Conservation (phyloP, 1,140 invertebrate species). For the Carcinoscorpius rotundicauda region DNA sequence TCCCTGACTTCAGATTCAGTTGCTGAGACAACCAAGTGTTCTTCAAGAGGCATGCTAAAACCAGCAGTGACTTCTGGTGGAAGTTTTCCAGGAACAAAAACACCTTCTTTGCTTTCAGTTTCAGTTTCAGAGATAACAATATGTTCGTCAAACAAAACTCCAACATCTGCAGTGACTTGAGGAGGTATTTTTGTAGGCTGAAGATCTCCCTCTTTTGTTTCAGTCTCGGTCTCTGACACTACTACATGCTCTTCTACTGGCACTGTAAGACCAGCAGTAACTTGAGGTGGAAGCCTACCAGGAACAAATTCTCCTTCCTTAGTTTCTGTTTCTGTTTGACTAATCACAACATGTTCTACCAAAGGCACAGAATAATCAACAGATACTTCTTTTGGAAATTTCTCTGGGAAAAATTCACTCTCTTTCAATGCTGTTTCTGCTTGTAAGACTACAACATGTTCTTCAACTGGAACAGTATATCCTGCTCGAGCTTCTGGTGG, state of each 20-base stretch:
- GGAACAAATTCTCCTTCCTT: slow-evolving; percentile 13
- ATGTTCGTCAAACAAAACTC: slow-evolving; percentile 14
- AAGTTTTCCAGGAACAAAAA: slow-evolving; percentile 16
- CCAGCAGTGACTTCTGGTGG: slow-evolving; percentile 13
- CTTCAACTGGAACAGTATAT: slow-evolving; percentile 9
- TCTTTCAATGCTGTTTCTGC: slow-evolving; percentile 20
- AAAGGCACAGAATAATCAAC: slow-evolving; percentile 6
- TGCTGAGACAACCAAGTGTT: slow-evolving; percentile 13
- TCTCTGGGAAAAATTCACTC: slow-evolving; percentile 16
- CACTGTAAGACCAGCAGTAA: slow-evolving; percentile 10
- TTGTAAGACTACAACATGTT: slow-evolving; percentile 19
- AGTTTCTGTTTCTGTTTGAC: slow-evolving; percentile 19
- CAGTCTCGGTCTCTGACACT: slow-evolving; percentile 11
- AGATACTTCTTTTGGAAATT: slow-evolving; percentile 4
- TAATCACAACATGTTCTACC: slow-evolving; percentile 18
- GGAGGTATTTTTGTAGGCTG: slow-evolving; percentile 14
- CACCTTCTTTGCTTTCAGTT: slow-evolving; percentile 10
- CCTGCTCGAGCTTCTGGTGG: slow-evolving; percentile 4
- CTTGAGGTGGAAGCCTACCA: slow-evolving; percentile 8
- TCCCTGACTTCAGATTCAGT: slow-evolving; percentile 15
- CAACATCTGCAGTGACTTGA: slow-evolving; percentile 11
- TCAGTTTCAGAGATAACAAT: slow-evolving; percentile 15
- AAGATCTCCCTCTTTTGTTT: slow-evolving; percentile 20
- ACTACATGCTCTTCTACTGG: slow-evolving; percentile 11
- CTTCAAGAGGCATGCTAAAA: slow-evolving; percentile 12